Conservation (phyloP, 2,113 vertebrate species). For the Progne subis region DNA sequence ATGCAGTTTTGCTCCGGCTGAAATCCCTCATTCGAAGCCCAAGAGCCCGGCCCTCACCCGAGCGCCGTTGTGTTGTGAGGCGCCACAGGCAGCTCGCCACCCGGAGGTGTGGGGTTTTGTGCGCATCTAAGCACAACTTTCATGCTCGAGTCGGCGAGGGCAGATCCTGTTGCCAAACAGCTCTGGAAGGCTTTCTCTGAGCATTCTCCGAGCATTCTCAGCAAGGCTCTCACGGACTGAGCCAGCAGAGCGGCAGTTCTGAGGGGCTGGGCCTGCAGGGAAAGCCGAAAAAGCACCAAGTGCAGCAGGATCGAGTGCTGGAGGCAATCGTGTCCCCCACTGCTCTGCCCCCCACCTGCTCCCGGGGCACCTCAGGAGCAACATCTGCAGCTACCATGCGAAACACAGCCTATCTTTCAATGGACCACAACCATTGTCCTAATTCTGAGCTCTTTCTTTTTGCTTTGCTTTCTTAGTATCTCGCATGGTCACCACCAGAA, state of each 20-base stretch:
- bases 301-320: not conserved
- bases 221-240: not conserved
- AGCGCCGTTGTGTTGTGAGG: not conserved
- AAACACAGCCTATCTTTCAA: not conserved
- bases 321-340: fast-evolving
- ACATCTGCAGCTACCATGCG: not conserved
- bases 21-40: not conserved
- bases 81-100: not conserved
- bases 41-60: not conserved
- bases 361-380: not conserved
- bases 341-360: not conserved
- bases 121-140: not conserved
- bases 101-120: not conserved
- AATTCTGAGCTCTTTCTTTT: not conserved
- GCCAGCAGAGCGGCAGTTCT: not conserved
- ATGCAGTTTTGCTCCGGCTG: not conserved
- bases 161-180: not conserved
- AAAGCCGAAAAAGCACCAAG: not conserved
- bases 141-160: not conserved
- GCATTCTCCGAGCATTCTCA: not conserved
- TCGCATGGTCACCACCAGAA: not conserved
- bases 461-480: not conserved
- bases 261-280: not conserved
- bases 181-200: not conserved
- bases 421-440: not conserved